Evolutionary conservation across 2,113 vertebrate genomes (phyloP), one percentile per base, ranked within the genome.

Genomic region (Lophius piscatorius): DNA sequence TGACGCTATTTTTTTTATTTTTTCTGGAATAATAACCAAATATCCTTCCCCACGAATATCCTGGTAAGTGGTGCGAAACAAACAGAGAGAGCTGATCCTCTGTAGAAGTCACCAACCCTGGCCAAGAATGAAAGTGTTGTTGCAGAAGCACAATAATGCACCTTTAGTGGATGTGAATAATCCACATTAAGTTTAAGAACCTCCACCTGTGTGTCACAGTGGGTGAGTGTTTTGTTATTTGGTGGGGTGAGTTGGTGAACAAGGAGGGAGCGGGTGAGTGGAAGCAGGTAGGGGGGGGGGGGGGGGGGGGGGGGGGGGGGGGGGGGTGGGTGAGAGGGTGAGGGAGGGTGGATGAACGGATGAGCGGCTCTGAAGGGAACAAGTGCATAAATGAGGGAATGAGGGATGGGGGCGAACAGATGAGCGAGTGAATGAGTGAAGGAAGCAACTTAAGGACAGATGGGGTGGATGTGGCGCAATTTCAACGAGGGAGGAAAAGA

Each of bases 231-330:
- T 46, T 68, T 65, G 46, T n/a, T n/a, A n/a, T n/a, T n/a, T n/a
- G n/a, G n/a, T n/a, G n/a, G n/a, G n/a, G 51, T 41, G 41, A 14
- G 58, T 56, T 45, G n/a, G 56, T 40, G 59, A 38, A 47, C 24
- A 20, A 16, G 41, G 52, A 48, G 42, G 57, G 66, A 44, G 0
- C 80, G 76, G 60, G 54, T 55, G 42, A 49, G 42, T 70, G 65
- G 74, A 74, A 54, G 29, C 13, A 6, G 5, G 47, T 42, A 23
- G 23, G 1, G 14, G 5, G 36, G 9, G 38, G 9, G 41, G 23
- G 17, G 6, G 14, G 23, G 50, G 16, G 13, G 29, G 18, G 6
- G 5, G 28, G 13, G 39, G 10, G 33, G 2, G 41, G 7, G 4
- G 16, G 40, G 17, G 40, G 21, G 40, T 20, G 47, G 20, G 23